Percentiles rank a stretch among this genome's conserved stretches.
These are phyloP conservation scores for Temnothorax nylanderi DNA, from an alignment of 1,140 invertebrate genomes.

Conservation along the genomic window DNA sequence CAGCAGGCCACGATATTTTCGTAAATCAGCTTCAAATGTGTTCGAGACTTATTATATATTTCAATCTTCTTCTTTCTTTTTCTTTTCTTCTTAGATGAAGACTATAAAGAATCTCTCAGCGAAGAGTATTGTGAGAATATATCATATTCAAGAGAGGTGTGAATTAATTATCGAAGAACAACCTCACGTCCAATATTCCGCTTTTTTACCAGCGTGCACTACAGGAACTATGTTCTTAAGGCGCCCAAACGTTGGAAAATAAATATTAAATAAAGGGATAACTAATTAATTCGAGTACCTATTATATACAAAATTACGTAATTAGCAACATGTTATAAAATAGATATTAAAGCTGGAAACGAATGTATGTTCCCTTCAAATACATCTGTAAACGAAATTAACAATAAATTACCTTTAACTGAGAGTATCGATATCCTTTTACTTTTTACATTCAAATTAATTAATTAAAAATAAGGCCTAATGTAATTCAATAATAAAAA, in stretches of 20 bases:
- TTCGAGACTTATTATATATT: slow-evolving; percentile 14
- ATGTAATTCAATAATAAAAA: neutral
- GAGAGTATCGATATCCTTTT: neutral
- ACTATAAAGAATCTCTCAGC: neutral
- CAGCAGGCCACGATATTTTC: slow-evolving; percentile 35
- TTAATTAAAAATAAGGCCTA: neutral
- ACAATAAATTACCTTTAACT: slow-evolving; percentile 46
- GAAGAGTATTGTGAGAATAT: slow-evolving; percentile 24
- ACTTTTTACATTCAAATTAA: neutral
- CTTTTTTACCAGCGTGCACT: neutral
- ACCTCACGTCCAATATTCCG: slow-evolving; percentile 5
- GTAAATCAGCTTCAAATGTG: slow-evolving; percentile 26
- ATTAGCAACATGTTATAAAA: slow-evolving; percentile 19
- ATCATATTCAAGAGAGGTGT: neutral
- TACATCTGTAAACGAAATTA: slow-evolving; percentile 21
- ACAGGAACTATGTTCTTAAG: slow-evolving; percentile 44
- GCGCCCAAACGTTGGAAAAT: slow-evolving; percentile 54
- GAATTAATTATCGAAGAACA: slow-evolving; percentile 13
- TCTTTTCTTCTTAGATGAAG: slow-evolving; percentile 20
- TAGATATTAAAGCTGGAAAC: slow-evolving; percentile 25
- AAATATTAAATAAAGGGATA: slow-evolving; percentile 73
- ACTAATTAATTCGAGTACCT: slow-evolving; percentile 56
- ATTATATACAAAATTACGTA: slow-evolving; percentile 71
- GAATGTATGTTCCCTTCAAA: slow-evolving; percentile 53
- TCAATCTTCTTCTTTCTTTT: neutral